Conservation (phyloP, 2,888 invertebrate genomes). For the Protophormia terraenovae region DNA sequence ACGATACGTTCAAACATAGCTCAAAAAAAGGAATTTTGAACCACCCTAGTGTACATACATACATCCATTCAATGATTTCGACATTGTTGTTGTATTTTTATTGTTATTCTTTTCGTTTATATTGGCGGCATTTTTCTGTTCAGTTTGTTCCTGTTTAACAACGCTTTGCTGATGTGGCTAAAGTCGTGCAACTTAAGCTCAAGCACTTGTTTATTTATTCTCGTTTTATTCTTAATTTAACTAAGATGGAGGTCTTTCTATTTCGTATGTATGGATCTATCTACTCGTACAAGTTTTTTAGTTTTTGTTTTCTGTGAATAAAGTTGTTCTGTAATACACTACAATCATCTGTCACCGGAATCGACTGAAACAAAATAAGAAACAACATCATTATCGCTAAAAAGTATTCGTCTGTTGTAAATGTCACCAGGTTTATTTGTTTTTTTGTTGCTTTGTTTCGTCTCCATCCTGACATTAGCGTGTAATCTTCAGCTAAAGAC, state of each 20-base stretch:
- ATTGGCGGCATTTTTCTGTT: slow-evolving; percentile 48
- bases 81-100: slow-evolving; percentile 1
- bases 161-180: slow-evolving; percentile 33
- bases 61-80: slow-evolving; percentile 46
- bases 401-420: slow-evolving; percentile 64
- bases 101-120: slow-evolving; percentile 23
- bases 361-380: slow-evolving; percentile 17
- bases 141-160: slow-evolving; percentile 47
- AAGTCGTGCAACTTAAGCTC: slow-evolving; percentile 39
- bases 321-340: slow-evolving; percentile 52
- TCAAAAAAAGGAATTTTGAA: too few species aligned
- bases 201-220: slow-evolving; percentile 50
- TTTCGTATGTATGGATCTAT: background rate
- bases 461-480: slow-evolving; percentile 29
- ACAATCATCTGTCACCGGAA: slow-evolving; percentile 43
- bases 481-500: slow-evolving; percentile 29
- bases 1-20: too few species aligned
- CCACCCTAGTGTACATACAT: too few species aligned
- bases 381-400: slow-evolving; percentile 76
- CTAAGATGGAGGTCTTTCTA: slow-evolving; percentile 22
- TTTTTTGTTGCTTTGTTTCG: background rate
- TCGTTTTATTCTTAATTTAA: slow-evolving; percentile 22
- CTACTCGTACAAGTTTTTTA: background rate
- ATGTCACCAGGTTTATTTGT: slow-evolving; percentile 17
- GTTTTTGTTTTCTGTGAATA: slow-evolving; percentile 41